Evolutionary conservation across 2,113 vertebrate species (phyloP).

Genomic region (Lagopus muta): DNA sequence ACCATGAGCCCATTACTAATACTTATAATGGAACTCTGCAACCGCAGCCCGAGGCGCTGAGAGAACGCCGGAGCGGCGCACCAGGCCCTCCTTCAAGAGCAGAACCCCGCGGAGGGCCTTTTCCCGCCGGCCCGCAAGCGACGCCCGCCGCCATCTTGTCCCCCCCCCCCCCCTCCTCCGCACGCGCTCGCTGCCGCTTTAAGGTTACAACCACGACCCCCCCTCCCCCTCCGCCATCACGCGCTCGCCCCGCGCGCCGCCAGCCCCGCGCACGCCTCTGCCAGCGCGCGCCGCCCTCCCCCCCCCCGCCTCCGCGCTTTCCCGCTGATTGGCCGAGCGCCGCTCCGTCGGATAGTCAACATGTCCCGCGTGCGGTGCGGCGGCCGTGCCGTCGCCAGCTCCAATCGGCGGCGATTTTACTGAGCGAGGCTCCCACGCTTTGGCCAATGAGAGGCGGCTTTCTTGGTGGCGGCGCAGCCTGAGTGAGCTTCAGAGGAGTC

Average conservation of each 20-base stretch:
- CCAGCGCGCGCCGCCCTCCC: neutral
- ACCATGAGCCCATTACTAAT: too few relatives aligned
- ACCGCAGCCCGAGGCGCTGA: too few relatives aligned
- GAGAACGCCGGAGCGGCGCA: too few relatives aligned
- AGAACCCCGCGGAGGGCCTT: too few relatives aligned
- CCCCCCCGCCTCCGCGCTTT: neutral
- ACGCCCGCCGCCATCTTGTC: neutral
- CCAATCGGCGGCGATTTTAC: conserved; percentile 59
- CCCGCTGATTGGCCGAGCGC: conserved; percentile 55
- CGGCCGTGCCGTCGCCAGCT: rapidly evolving
- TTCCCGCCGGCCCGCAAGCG: too few relatives aligned
- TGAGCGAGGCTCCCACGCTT: neutral
- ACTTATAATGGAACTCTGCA: neutral
- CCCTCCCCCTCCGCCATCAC: rapidly evolving
- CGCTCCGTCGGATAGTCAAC: neutral
- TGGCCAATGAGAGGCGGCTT: conserved; percentile 46
- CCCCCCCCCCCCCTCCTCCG: rapidly evolving
- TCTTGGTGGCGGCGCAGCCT: conserved; percentile 61
- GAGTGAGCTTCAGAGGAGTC: conserved; percentile 6
- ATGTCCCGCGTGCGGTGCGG: conserved; percentile 16
- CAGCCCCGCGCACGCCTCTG: neutral
- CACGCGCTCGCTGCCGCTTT: neutral
- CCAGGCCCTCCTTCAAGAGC: too few relatives aligned
- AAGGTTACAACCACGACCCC: neutral
- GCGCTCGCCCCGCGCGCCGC: neutral